Evolutionary conservation across 2,888 invertebrate genomes (phyloP).

Genomic region (Leptopilina syphax): DNA sequence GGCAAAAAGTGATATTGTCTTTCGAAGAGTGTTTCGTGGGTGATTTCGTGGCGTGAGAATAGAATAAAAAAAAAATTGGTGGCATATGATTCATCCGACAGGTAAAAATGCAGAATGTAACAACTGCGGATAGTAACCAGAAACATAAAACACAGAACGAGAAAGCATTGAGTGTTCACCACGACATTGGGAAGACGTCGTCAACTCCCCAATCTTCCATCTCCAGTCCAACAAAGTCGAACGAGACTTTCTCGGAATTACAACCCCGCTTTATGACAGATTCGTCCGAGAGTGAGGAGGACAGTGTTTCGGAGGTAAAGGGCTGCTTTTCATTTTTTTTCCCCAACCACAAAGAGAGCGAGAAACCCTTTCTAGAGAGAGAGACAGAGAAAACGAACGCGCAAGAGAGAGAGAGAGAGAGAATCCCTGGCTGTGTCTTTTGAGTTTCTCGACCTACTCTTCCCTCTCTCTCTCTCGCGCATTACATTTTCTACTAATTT

Average conservation of each 20-base stretch:
- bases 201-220: constrained; percentile 90
- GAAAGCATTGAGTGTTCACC: constrained; percentile 79
- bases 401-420: constrained; percentile 23
- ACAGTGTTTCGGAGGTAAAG: constrained; percentile 96
- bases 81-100: constrained; percentile 80
- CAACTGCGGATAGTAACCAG: constrained; percentile 85
- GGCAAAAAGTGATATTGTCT: constrained; percentile 70
- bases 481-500: constrained; percentile 6
- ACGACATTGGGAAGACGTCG: constrained; percentile 77
- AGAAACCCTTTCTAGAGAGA: background rate
- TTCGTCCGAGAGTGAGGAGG: constrained; percentile 97
- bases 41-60: constrained; percentile 66
- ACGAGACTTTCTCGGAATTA: constrained; percentile 90
- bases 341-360: background rate
- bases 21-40: constrained; percentile 70
- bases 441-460: constrained; percentile 33
- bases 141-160: constrained; percentile 81
- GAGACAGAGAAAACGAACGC: background rate
- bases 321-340: constrained; percentile 36
- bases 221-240: constrained; percentile 90
- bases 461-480: constrained; percentile 8
- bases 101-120: constrained; percentile 95
- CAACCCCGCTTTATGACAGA: constrained; percentile 94
- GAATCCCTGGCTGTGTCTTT: constrained; percentile 18
- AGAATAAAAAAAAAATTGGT: constrained; percentile 71